phyloP scores from a whole-genome alignment of 2,888 invertebrate genomes.

The Agrenia bidenticulata region DNA sequence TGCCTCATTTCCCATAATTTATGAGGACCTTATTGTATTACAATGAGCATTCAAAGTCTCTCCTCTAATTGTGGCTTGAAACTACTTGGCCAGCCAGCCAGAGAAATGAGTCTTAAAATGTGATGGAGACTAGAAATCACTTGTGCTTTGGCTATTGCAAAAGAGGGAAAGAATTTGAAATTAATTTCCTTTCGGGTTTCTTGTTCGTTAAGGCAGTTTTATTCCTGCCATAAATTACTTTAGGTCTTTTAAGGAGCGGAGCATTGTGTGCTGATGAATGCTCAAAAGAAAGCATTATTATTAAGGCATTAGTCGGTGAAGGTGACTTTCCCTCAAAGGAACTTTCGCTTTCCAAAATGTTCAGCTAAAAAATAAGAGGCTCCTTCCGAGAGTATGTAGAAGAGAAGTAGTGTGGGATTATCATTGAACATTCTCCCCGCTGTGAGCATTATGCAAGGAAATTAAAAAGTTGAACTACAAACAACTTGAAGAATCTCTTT shows the following conservation, averaged over 20 bases:
- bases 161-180: slow-evolving; percentile 27
- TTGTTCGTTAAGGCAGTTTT: not conserved
- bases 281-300: slow-evolving; percentile 2
- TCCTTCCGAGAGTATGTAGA: not conserved
- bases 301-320: too few relatives aligned
- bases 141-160: slow-evolving; percentile 10
- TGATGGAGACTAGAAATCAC: not conserved
- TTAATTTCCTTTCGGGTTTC: slow-evolving; percentile 21
- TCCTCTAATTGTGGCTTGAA: not conserved
- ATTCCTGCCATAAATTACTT: slow-evolving; percentile 2
- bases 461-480: slow-evolving; percentile 3
- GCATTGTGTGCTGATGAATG: slow-evolving; percentile 1
- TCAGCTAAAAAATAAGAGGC: too few relatives aligned
- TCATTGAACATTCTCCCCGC: not conserved
- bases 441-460: slow-evolving; percentile 4
- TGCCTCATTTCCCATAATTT: slow-evolving; percentile 48
- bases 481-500: not conserved
- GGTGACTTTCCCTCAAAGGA: too few relatives aligned
- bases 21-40: slow-evolving; percentile 17
- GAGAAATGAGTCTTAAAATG: slow-evolving; percentile 16
- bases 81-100: slow-evolving; percentile 10
- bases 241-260: not conserved
- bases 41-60: not conserved
- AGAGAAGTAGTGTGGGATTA: not conserved
- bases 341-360: too few relatives aligned